Conservation (phyloP, 2,113 vertebrate species). For the Hydropotes inermis region DNA sequence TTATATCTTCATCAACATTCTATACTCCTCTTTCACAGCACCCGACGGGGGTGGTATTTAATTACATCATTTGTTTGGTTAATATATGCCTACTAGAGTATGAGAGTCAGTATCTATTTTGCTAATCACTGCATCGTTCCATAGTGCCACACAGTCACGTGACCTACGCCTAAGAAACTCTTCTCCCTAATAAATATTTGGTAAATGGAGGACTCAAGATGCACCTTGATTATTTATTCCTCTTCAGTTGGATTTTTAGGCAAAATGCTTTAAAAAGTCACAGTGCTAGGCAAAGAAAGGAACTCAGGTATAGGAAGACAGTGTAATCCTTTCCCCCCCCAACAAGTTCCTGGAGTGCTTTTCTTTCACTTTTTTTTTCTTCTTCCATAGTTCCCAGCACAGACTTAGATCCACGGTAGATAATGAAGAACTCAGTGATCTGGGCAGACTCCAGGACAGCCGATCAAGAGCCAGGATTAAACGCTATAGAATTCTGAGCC, state of each 20-base stretch:
- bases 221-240: background rate
- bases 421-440: background rate
- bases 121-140: background rate
- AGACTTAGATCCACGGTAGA: background rate
- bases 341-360: background rate
- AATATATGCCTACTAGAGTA: background rate
- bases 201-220: background rate
- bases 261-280: constrained; percentile 29
- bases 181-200: background rate
- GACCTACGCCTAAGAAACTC: background rate
- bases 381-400: background rate
- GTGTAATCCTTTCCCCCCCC: background rate
- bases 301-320: constrained; percentile 2
- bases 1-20: background rate
- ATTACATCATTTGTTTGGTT: background rate
- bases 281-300: background rate
- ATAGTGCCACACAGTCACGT: background rate
- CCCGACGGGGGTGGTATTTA: fast-evolving
- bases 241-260: background rate
- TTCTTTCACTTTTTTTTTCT: background rate
- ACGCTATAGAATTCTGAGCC: background rate
- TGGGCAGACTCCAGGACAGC: background rate
- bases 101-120: background rate
- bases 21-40: background rate
- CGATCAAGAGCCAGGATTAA: background rate